Base-by-base conservation (phyloP, 2,888 invertebrate genomes). In the Lasius fuliginosus region DNA sequence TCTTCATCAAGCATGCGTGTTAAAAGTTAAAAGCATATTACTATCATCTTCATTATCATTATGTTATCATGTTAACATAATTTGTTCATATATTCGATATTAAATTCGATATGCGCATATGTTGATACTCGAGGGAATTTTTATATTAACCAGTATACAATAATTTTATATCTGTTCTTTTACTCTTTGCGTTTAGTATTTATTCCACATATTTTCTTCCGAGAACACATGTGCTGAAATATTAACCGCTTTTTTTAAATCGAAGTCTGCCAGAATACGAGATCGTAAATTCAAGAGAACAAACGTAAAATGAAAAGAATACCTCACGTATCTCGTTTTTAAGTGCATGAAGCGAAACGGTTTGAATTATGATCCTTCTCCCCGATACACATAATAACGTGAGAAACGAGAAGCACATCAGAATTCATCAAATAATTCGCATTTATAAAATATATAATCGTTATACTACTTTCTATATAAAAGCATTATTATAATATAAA, bases 221-320 rank as follows among this genome's bases (percentile, higher is more conserved):
- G 18, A 46, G 33, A 58, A 56, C 46, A n/a, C n/a, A n/a, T 49
- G 15, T 33, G 58, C 23, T 79, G 36, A 79, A 79, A 79, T 79
- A 79, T 79, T 79, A 79, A 46, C 23, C n/a, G 46, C 27, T 60
- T 56, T 79, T 73, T 71, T 40, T 3, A 27, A 73, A 73, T 79
- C 79, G 36, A 79, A 73, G 58, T 46, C 60, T 46, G 33, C 73
- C 73, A 60, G 71, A 73, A 79, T 73, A 46, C 46, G 27, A 23
- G 73, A 46, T 79, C 71, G 46, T 79, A 79, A 79, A 79, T 73
- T 69, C 60, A 73, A 60, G 71, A 73, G 73, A 71, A 73, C 36
- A 71, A 73, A 60, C 73, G 46, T 60, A 46, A 79, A 79, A 79
- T 79, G 79, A 69, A 79, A 79, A 73, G 71, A 73, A 79, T 73